Conservation (phyloP, 2,113 vertebrate species). For the Alouatta palliata region DNA sequence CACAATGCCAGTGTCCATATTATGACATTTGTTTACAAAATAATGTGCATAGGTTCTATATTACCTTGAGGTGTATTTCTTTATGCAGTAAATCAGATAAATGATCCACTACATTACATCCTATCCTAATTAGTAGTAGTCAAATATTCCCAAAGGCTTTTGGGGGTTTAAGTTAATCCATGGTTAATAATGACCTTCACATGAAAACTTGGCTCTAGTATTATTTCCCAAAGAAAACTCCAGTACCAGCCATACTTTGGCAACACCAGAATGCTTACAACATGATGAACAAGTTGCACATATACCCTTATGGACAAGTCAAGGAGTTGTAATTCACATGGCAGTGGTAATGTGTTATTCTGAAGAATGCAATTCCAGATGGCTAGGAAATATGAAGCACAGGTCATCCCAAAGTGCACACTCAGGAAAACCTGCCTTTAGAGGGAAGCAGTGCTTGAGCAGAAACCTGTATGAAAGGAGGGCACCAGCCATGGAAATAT, state of each 20-base stretch:
- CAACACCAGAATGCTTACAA: constrained; percentile 58
- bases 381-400: constrained; percentile 72
- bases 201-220: constrained; percentile 77
- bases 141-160: constrained; percentile 79
- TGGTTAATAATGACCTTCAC: constrained; percentile 79
- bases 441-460: not conserved
- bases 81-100: constrained; percentile 78
- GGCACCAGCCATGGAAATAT: not conserved
- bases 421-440: constrained; percentile 30
- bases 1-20: constrained; percentile 67
- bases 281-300: constrained; percentile 54
- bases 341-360: constrained; percentile 68
- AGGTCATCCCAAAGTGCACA: constrained; percentile 57
- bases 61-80: constrained; percentile 76
- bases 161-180: constrained; percentile 77
- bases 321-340: constrained; percentile 56
- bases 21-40: constrained; percentile 76
- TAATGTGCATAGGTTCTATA: constrained; percentile 55
- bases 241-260: constrained; percentile 3
- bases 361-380: constrained; percentile 78
- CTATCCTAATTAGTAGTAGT: constrained; percentile 77
- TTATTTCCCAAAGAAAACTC: constrained; percentile 73
- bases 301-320: constrained; percentile 39
- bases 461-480: not conserved
- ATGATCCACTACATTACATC: constrained; percentile 77